Evolutionary conservation across 2,113 vertebrate genomes (phyloP).

Genomic region (Morphnarchus princeps): DNA sequence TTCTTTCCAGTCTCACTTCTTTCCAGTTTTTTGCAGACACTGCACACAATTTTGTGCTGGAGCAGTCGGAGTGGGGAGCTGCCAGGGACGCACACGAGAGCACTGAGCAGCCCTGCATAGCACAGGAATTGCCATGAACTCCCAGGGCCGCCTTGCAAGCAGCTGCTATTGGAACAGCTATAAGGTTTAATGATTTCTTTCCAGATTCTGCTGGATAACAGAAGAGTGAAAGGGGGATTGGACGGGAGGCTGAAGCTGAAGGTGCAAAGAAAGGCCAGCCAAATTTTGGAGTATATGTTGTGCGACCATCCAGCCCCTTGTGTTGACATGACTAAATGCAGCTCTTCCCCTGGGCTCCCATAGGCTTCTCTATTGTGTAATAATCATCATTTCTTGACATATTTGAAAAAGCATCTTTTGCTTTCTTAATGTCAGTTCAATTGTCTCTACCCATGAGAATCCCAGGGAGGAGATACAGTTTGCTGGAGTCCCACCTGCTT

Average conservation of each 20-base stretch:
- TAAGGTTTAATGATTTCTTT: not conserved
- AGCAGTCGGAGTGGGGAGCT: not conserved
- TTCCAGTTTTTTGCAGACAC: not conserved
- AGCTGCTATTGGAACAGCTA: slow-evolving; percentile 55
- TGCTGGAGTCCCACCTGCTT: not conserved
- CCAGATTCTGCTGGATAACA: slow-evolving; percentile 51
- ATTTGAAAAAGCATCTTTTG: not conserved
- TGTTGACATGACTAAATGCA: slow-evolving; percentile 8
- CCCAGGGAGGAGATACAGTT: not conserved
- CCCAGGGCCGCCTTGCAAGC: not conserved
- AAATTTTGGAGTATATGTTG: slow-evolving; percentile 31
- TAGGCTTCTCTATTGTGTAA: not conserved
- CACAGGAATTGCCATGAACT: slow-evolving; percentile 21
- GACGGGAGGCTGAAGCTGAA: not conserved
- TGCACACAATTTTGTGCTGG: not conserved
- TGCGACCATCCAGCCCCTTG: not conserved
- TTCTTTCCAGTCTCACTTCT: not conserved
- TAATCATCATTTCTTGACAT: not conserved
- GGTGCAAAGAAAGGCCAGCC: slow-evolving; percentile 68
- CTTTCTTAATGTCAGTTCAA: not conserved
- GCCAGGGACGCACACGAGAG: not conserved
- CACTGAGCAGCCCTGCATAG: not conserved
- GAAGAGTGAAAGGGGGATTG: not conserved
- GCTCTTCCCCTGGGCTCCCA: not conserved
- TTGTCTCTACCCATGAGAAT: not conserved